Evolutionary conservation across 2,888 invertebrate species (phyloP).

Genomic region (Meteorus colon): DNA sequence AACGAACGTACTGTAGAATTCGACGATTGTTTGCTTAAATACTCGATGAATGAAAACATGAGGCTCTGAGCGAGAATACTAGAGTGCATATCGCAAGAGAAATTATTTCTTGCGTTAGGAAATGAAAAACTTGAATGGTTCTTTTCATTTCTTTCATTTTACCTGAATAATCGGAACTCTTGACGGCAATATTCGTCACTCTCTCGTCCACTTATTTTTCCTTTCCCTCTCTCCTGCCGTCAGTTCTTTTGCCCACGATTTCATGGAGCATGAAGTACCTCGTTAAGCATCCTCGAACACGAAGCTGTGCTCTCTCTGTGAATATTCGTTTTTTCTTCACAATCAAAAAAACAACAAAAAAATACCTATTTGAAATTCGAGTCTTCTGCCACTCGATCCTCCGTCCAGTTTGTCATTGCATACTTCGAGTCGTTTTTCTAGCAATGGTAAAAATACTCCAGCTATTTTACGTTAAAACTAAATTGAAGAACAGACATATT

Average conservation of each 20-base stretch:
- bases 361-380: conserved; percentile 12
- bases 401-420: conserved; percentile 42
- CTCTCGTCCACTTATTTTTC: not conserved
- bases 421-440: conserved; percentile 43
- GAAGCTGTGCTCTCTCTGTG: not conserved
- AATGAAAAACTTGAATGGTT: conserved; percentile 18
- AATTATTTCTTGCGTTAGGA: conserved; percentile 28
- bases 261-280: not conserved
- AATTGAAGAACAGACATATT: not conserved
- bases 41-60: not conserved
- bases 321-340: not conserved
- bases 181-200: not conserved
- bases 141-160: conserved; percentile 22
- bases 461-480: not conserved
- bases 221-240: not conserved
- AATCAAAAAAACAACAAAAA: not conserved
- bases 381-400: conserved; percentile 37
- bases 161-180: not conserved
- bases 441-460: conserved; percentile 11
- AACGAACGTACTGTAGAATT: not conserved
- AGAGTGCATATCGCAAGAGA: not conserved
- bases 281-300: conserved; percentile 21
- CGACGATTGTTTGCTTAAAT: not conserved
- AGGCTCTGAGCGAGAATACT: not conserved
- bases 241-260: not conserved